A percentile compares a stretch with the other conserved stretches of the same genome.
Evolutionary conservation across 2,113 vertebrate species (phyloP).

Genomic region (Podocnemis expansa): DNA sequence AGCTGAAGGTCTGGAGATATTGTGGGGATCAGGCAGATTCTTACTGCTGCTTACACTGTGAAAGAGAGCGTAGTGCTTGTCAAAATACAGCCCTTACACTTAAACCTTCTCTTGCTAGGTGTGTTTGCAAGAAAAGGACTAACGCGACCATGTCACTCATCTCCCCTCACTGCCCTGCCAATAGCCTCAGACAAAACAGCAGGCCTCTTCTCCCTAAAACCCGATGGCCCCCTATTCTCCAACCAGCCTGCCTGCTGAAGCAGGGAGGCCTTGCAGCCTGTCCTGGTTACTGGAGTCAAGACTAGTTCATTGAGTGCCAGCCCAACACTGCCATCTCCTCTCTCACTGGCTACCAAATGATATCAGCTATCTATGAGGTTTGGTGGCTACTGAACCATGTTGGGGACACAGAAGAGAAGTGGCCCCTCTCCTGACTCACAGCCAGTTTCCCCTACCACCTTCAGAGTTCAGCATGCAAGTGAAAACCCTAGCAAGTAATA

Average conservation of each 20-base stretch:
- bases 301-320: not conserved
- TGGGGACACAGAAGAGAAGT: too few relatives aligned
- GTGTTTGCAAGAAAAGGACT: not conserved
- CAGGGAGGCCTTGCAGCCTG: not conserved
- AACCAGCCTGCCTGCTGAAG: not conserved
- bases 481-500: not conserved
- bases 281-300: not conserved
- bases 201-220: not conserved
- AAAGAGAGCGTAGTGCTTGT: not conserved
- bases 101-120: not conserved
- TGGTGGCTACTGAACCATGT: not conserved
- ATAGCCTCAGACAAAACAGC: not conserved
- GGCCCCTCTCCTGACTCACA: not conserved
- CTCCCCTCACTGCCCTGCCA: not conserved
- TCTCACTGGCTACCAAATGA: not conserved
- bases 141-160: too few relatives aligned
- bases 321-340: not conserved
- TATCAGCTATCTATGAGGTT: not conserved
- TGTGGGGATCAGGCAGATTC: not conserved
- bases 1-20: too few relatives aligned
- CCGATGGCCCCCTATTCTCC: not conserved
- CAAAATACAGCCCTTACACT: not conserved
- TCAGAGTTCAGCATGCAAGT: not conserved
- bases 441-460: slow-evolving; percentile 15
- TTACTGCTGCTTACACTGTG: not conserved